Evolutionary conservation across 2,888 invertebrate genomes (phyloP).

Genomic region (Tortricodes alternella): DNA sequence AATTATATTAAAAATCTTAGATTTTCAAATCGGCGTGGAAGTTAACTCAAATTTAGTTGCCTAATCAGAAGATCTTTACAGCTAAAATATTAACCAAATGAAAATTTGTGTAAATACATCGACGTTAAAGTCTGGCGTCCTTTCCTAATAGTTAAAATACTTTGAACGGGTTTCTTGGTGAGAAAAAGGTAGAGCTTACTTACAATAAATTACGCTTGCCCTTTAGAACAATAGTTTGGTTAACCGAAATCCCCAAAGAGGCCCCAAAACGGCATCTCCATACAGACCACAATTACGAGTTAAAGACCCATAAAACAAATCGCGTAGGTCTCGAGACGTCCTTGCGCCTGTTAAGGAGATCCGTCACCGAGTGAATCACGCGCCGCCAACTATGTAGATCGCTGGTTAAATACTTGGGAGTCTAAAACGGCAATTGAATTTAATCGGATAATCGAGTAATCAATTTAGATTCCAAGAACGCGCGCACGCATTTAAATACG

Average conservation of each 20-base stretch:
- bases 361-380: conserved; percentile 25
- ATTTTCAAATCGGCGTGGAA: too few relatives aligned
- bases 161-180: too few relatives aligned
- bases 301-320: conserved; percentile 23
- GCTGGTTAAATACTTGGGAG: not conserved
- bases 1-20: too few relatives aligned
- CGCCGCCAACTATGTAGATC: conserved; percentile 2
- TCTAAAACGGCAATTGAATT: not conserved
- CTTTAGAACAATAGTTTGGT: not conserved
- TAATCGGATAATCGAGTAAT: not conserved
- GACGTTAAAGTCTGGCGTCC: too few relatives aligned
- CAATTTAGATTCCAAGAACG: not conserved
- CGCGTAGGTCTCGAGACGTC: conserved; percentile 29
- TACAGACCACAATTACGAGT: not conserved
- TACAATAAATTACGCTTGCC: too few relatives aligned
- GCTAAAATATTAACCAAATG: too few relatives aligned
- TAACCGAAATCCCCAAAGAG: not conserved
- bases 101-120: too few relatives aligned
- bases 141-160: too few relatives aligned
- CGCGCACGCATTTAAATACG: not conserved
- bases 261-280: not conserved
- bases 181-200: too few relatives aligned
- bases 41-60: too few relatives aligned
- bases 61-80: too few relatives aligned
- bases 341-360: conserved; percentile 21